These are phyloP conservation scores for Xiphorhynchus elegans DNA, from an alignment of 2,113 vertebrate genomes.

Conservation along the genomic window DNA sequence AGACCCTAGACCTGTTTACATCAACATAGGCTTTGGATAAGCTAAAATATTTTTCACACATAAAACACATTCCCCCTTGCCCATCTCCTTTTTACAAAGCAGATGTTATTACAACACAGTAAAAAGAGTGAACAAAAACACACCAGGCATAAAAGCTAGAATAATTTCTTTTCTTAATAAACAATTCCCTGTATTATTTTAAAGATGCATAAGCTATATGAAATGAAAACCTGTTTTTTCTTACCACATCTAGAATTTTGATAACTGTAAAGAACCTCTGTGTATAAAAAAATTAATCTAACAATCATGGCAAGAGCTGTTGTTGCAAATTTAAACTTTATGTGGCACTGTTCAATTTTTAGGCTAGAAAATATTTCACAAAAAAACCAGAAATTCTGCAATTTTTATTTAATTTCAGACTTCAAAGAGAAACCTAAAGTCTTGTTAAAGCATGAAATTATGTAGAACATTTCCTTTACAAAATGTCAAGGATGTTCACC, in stretches of 20 bases:
- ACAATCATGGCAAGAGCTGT: background rate
- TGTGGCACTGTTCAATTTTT: background rate
- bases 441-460: background rate
- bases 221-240: background rate
- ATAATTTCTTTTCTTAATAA: background rate
- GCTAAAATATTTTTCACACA: slow-evolving; percentile 53
- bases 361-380: background rate
- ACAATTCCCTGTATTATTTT: background rate
- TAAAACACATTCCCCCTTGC: background rate
- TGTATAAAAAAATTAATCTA: background rate
- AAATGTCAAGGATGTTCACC: background rate
- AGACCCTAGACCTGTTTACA: slow-evolving; percentile 58
- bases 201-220: background rate
- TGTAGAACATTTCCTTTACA: background rate
- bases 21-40: slow-evolving; percentile 63
- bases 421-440: background rate
- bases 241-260: background rate
- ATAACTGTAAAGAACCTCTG: background rate
- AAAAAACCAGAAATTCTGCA: background rate
- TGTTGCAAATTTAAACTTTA: background rate
- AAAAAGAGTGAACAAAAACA: slow-evolving; percentile 19
- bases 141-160: background rate
- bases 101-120: slow-evolving; percentile 12
- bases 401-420: background rate
- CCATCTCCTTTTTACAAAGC: background rate